Evolutionary conservation across 1,140 invertebrate genomes (phyloP).

Genomic region (Drosophila erecta): DNA sequence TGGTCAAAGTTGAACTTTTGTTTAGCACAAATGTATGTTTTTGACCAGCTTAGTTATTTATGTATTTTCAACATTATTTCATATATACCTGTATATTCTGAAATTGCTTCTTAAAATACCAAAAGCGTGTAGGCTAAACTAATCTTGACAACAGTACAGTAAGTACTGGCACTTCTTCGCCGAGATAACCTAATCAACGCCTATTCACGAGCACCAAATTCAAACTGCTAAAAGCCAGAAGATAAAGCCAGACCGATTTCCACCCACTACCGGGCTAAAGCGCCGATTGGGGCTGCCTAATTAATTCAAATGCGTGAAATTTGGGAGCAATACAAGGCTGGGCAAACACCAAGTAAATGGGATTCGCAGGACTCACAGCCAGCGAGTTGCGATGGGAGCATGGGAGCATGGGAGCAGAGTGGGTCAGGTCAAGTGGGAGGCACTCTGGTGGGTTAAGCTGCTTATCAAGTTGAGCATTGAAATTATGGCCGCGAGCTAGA

Average conservation of each 20-base stretch:
- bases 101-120: too few relatives aligned
- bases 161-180: neutral
- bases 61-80: too few relatives aligned
- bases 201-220: neutral
- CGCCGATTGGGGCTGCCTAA: constrained; percentile 36
- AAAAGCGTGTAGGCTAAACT: too few relatives aligned
- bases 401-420: constrained; percentile 3
- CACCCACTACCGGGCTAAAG: neutral
- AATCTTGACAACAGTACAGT: too few relatives aligned
- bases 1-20: too few relatives aligned
- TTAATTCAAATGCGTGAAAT: constrained; percentile 77
- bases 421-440: constrained; percentile 52
- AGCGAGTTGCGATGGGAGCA: neutral
- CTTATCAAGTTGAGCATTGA: constrained; percentile 83
- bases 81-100: too few relatives aligned
- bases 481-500: constrained; percentile 82
- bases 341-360: constrained; percentile 50
- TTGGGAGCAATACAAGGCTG: constrained; percentile 65
- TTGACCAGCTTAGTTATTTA: too few relatives aligned
- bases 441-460: constrained; percentile 73
- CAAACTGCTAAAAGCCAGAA: neutral
- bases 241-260: neutral
- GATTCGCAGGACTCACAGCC: constrained; percentile 6
- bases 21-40: too few relatives aligned
- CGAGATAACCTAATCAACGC: constrained; percentile 4